These are phyloP conservation scores for Solenodon paradoxus DNA, from an alignment of 2,113 vertebrate genomes.

Conservation along the genomic window DNA sequence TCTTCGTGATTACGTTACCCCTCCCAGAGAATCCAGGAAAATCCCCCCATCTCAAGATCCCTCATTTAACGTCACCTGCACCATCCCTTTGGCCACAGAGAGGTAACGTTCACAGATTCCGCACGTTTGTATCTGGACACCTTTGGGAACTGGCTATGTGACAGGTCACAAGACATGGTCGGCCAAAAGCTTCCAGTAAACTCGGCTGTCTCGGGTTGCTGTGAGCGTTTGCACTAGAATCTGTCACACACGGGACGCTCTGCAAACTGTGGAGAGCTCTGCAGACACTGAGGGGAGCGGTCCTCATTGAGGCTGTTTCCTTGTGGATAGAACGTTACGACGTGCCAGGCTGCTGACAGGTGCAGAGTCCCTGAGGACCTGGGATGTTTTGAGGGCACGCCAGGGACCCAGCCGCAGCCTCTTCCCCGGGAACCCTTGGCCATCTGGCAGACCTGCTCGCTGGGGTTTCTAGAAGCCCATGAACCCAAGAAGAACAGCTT, in stretches of 20 bases:
- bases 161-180: background rate
- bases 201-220: background rate
- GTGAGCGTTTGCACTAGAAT: background rate
- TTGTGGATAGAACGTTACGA: background rate
- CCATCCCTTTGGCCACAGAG: background rate
- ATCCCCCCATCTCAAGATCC: background rate
- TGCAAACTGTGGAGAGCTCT: too few relatives aligned
- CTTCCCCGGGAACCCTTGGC: background rate
- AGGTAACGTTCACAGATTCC: background rate
- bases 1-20: background rate
- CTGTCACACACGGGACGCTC: accelerated
- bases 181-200: accelerated
- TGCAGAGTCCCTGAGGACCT: background rate
- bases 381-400: background rate
- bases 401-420: background rate
- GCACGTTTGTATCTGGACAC: background rate
- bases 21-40: background rate
- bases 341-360: background rate
- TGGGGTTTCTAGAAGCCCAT: background rate
- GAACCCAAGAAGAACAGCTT: background rate
- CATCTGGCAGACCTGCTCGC: background rate
- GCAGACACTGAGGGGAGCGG: accelerated
- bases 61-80: background rate
- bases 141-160: background rate
- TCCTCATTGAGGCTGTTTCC: background rate